phyloP scores from a whole-genome alignment of 2,797 vertebrate genomes.

The Champsocephalus gunnari region DNA sequence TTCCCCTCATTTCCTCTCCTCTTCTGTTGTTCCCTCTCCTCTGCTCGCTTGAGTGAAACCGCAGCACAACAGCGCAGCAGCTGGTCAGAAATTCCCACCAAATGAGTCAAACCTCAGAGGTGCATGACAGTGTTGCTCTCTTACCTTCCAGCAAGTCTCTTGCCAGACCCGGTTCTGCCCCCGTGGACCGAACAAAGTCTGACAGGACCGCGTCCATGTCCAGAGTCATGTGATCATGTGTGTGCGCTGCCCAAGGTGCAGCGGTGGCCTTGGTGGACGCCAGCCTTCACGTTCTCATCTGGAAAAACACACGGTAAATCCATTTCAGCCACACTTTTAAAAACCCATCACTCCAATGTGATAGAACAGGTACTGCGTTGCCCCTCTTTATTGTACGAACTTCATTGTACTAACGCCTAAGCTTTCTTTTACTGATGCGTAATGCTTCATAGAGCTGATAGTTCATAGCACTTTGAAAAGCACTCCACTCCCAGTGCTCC shows the following conservation, averaged over 20 bases:
- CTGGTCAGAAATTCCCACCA: conserved; percentile 24
- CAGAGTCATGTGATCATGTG: conserved; percentile 99
- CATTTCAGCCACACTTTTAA: conserved; percentile 21
- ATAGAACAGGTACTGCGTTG: conserved; percentile 15
- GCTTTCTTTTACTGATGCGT: conserved; percentile 45
- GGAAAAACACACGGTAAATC: conserved; percentile 27
- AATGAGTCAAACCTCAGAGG: background rate
- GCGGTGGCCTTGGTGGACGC: conserved; percentile 88
- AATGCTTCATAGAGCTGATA: conserved; percentile 49
- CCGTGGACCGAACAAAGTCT: conserved; percentile 99
- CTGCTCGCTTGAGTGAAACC: background rate
- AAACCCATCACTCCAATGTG: conserved; percentile 16
- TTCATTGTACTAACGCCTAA: conserved; percentile 24
- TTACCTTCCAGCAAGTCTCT: conserved; percentile 99
- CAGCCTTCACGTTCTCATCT: conserved; percentile 96
- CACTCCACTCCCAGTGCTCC: conserved; percentile 60
- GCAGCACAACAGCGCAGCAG: conserved; percentile 21
- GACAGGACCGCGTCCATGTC: conserved; percentile 99
- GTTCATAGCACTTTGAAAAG: conserved; percentile 48
- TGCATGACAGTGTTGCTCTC: conserved; percentile 29
- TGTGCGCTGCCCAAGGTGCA: conserved; percentile 91
- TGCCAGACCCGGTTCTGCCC: conserved; percentile 99
- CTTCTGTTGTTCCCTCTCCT: conserved; percentile 11
- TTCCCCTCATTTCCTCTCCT: conserved; percentile 17
- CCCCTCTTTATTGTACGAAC: conserved; percentile 31